These are phyloP conservation scores for Drosophila kohkoa DNA, from an alignment of 1,140 invertebrate species.

Conservation along the genomic window DNA sequence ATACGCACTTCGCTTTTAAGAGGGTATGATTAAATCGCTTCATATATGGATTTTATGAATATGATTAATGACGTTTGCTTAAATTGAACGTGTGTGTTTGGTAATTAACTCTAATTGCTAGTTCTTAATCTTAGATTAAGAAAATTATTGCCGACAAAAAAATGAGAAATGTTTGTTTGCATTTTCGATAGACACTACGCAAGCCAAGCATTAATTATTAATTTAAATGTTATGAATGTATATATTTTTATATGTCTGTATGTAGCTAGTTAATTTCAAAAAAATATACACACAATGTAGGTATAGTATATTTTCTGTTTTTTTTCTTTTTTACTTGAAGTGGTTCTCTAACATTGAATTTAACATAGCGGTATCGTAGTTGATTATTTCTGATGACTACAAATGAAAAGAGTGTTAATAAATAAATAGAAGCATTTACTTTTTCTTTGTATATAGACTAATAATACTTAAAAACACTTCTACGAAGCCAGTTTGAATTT, in stretches of 20 bases:
- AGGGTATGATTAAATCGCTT: conserved; percentile 4
- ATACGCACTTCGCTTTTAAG: neutral
- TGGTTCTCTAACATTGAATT: conserved; percentile 45
- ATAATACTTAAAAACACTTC: conserved; percentile 83
- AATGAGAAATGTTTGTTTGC: conserved; percentile 15
- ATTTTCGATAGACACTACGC: conserved; percentile 30
- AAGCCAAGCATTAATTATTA: conserved; percentile 43
- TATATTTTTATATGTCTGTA: conserved; percentile 1
- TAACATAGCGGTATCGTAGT: conserved; percentile 27
- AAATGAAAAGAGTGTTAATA: conserved; percentile 18
- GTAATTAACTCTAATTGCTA: conserved; percentile 10
- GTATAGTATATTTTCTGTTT: neutral
- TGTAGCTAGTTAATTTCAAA: conserved; percentile 24
- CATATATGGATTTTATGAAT: conserved; percentile 6
- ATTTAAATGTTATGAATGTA: neutral
- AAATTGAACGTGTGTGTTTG: conserved; percentile 22
- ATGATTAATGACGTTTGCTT: conserved; percentile 12
- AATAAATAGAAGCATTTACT: conserved; percentile 23
- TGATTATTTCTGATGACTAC: conserved; percentile 7
- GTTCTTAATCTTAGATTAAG: conserved; percentile 25
- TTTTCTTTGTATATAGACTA: conserved; percentile 56
- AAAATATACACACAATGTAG: conserved; percentile 32
- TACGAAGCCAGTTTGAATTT: conserved; percentile 81
- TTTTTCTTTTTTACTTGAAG: too few species aligned
- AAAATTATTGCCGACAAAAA: conserved; percentile 25